These are phyloP conservation scores for Hiodon alosoides DNA, from an alignment of 2,113 vertebrate species.

Conservation along the genomic window DNA sequence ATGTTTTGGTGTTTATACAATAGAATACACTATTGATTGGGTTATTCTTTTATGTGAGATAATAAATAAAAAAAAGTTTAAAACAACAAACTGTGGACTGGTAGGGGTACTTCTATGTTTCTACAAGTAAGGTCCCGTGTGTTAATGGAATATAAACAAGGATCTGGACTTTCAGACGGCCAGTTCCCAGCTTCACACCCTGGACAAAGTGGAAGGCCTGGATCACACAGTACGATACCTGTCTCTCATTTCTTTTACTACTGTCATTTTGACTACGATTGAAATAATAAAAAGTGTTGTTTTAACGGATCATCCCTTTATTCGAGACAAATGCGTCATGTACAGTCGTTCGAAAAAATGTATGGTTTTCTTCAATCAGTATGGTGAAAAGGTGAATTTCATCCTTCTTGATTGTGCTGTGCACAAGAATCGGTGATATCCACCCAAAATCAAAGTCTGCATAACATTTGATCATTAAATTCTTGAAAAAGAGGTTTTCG, in stretches of 20 bases:
- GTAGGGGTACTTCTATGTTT: constrained; percentile 5
- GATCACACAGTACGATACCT: constrained; percentile 49
- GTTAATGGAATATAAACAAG: constrained; percentile 13
- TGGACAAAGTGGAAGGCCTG: constrained; percentile 36
- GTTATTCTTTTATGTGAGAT: constrained; percentile 21
- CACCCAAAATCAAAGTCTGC: too few species aligned
- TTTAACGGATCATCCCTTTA: constrained; percentile 33
- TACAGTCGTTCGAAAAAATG: neutral
- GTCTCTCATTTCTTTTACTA: constrained; percentile 61
- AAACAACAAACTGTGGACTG: neutral
- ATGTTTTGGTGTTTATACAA: constrained; percentile 28
- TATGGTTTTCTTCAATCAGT: neutral
- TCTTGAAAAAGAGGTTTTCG: too few species aligned
- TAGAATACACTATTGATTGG: constrained; percentile 26
- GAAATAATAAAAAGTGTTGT: constrained; percentile 63
- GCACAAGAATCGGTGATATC: too few species aligned
- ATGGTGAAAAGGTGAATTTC: neutral
- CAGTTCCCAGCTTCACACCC: constrained; percentile 35
- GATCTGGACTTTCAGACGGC: constrained; percentile 19
- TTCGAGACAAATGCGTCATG: neutral
- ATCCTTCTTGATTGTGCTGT: neutral
- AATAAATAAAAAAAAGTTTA: constrained; percentile 9
- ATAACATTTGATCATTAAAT: too few species aligned
- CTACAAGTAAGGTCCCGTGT: constrained; percentile 7
- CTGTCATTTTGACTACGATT: constrained; percentile 66